Conservation (phyloP, 2,888 invertebrate species). For the Gnatocerus cornutus region DNA sequence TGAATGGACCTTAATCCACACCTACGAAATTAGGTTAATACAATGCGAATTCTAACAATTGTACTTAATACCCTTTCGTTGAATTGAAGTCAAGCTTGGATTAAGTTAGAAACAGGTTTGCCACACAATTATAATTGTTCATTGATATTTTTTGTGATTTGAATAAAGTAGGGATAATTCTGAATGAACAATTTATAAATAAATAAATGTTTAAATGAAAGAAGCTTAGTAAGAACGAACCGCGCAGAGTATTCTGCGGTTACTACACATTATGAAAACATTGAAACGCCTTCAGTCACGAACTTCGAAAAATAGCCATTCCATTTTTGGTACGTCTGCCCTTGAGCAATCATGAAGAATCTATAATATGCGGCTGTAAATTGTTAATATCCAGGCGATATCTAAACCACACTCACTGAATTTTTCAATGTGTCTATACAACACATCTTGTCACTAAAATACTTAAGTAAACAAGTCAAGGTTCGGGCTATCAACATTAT, state of each 20-base stretch:
- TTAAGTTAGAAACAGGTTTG: constrained; percentile 16
- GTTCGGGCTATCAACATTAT: constrained; percentile 54
- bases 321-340: constrained; percentile 69
- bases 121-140: constrained; percentile 14
- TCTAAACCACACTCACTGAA: constrained; percentile 33
- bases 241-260: constrained; percentile 52
- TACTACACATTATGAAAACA: constrained; percentile 64
- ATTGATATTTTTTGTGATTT: constrained; percentile 15
- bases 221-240: constrained; percentile 43
- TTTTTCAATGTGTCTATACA: constrained; percentile 26
- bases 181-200: constrained; percentile 32
- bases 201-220: constrained; percentile 5
- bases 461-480: constrained; percentile 56
- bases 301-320: constrained; percentile 67
- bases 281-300: constrained; percentile 65
- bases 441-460: constrained; percentile 40
- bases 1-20: not conserved
- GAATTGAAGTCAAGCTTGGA: constrained; percentile 21
- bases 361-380: constrained; percentile 63
- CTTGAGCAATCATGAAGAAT: constrained; percentile 67
- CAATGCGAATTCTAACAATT: not conserved
- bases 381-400: constrained; percentile 54
- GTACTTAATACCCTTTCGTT: not conserved
- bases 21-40: not conserved
- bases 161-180: not conserved